Percentiles rank a stretch among this genome's conserved stretches.
These are phyloP conservation scores for Semnornis frantzii DNA, from an alignment of 2,113 vertebrate genomes.

Conservation along the genomic window DNA sequence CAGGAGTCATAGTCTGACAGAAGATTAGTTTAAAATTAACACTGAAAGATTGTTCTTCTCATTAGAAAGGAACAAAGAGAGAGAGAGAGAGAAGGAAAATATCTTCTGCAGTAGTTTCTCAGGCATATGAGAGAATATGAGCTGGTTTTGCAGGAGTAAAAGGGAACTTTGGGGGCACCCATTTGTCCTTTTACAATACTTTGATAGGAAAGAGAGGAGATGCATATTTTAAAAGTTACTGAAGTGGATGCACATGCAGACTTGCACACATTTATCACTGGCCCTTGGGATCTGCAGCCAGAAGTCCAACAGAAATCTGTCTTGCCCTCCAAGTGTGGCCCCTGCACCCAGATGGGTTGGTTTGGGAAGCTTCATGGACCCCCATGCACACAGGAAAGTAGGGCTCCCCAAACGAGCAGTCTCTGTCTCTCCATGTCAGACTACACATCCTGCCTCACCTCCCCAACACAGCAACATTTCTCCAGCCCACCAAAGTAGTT, in stretches of 20 bases:
- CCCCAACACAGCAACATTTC: not conserved
- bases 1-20: not conserved
- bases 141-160: not conserved
- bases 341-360: not conserved
- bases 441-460: not conserved
- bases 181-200: not conserved
- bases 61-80: not conserved
- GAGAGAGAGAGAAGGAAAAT: not conserved
- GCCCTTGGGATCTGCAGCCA: not conserved
- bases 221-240: not conserved
- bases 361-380: not conserved
- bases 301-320: not conserved
- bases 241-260: not conserved
- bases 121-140: not conserved
- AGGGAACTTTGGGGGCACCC: not conserved
- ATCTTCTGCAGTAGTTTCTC: not conserved
- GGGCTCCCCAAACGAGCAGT: not conserved
- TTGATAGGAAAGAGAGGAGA: not conserved
- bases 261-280: not conserved
- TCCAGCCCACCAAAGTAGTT: not conserved
- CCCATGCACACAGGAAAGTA: not conserved
- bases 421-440: not conserved
- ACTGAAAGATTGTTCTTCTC: not conserved
- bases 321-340: not conserved
- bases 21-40: constrained; percentile 4